Base-by-base conservation (phyloP, 37 sponge, comb jelly and placozoan genomes). In the Dysidea cf. avara region DNA sequence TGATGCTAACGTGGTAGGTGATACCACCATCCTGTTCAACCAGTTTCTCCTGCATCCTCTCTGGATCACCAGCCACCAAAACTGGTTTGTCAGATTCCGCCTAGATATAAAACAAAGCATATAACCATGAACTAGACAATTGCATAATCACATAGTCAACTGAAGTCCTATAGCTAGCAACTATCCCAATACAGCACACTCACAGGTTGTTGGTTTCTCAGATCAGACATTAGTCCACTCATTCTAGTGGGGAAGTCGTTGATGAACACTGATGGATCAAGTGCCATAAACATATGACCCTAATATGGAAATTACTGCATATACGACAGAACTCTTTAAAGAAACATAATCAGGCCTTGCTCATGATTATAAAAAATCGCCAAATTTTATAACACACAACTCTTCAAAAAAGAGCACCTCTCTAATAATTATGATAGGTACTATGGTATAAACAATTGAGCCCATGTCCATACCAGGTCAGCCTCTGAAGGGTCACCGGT, bases 11-110 rank as follows among this genome's bases (percentile, higher is more conserved):
- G 33, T 88, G 92, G 46, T 96, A 96, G 34, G 73, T 64, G 11
- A 91, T 83, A 9, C 83, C 89, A 21, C 92, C 92, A 0, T 75
- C 63, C n/a, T 79, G 56, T 28, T 58, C 48, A 38, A 85, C 86
- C n/a, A 43, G 53, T n/a, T 39, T 48, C 73, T 71, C 70, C 48
- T 77, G 66, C 17, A 31, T 21, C 16, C 89, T 55, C 71, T 90
- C 92, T 0, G 92, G 92, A 38, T 96, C 96, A 29, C 96, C 96
- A 61, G 96, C 86, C 29, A 96, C 92, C 69, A 90, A 39, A 17
- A 96, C 92, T 14, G 85, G 84, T 36, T 76, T 71, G 0, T 66
- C 77, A 56, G 83, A 77, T 20, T 91, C 89, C 69, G 57, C 72
- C 96, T 95, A 37, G 21, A 13, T 21, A 30, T 16, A 33, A 26